A percentile compares a stretch with the other conserved stretches of the same genome.
Conservation (phyloP, 2,888 invertebrate genomes). For the Microctonus brassicae region DNA sequence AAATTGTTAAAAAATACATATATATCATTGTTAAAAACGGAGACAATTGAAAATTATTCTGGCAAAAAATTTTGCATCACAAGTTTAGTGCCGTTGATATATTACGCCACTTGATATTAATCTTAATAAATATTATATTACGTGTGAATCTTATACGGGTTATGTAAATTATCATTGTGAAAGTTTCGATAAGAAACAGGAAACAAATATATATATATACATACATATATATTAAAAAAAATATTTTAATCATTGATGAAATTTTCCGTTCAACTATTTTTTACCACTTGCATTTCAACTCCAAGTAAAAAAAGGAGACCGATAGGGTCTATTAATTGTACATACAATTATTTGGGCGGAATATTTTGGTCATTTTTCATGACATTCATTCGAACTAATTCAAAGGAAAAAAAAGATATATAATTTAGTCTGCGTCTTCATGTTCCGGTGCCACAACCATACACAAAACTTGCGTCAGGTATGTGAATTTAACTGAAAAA, state of each 20-base stretch:
- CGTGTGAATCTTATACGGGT: neutral
- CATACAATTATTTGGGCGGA: neutral
- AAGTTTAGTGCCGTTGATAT: neutral
- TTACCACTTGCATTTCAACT: neutral
- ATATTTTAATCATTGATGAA: neutral
- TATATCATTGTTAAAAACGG: neutral
- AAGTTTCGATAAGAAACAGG: slow-evolving; percentile 5
- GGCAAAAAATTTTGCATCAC: neutral
- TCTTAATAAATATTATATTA: neutral
- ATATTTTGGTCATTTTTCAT: neutral
- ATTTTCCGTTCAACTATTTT: neutral
- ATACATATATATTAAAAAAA: no score
- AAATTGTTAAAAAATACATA: neutral
- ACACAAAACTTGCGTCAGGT: slow-evolving; percentile 77
- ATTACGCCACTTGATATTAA: neutral
- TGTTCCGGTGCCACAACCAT: slow-evolving; percentile 76
- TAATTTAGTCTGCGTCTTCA: slow-evolving; percentile 44
- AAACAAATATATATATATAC: slow-evolving; percentile 19
- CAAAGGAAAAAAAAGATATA: neutral
- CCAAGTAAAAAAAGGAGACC: neutral
- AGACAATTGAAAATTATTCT: no score
- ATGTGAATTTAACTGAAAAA: slow-evolving; percentile 76
- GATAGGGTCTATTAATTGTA: neutral
- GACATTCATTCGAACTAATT: no score
- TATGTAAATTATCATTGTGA: neutral